Percentiles rank a stretch among this genome's conserved stretches.
phyloP scores from a whole-genome alignment of 2,888 invertebrate genomes.

The Gari tellinella region DNA sequence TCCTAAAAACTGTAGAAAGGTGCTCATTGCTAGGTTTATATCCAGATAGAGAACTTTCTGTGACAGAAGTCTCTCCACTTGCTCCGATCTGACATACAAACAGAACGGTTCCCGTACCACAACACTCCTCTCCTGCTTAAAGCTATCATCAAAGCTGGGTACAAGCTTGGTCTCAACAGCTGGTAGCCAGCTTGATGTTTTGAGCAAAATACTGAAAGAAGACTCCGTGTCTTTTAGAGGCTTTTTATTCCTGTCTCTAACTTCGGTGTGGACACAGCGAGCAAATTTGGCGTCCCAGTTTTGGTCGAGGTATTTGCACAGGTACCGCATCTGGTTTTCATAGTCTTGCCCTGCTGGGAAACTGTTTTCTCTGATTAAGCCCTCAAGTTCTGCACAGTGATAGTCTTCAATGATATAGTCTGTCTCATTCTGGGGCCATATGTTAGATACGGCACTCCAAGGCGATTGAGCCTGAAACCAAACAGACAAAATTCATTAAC shows the following conservation, averaged over 20 bases:
- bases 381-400: conserved; percentile 74
- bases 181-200: conserved; percentile 76
- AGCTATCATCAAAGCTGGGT: conserved; percentile 21
- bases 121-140: conserved; percentile 10
- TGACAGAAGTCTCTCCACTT: conserved; percentile 66
- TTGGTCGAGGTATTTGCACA: conserved; percentile 69
- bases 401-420: conserved; percentile 73
- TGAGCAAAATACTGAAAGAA: conserved; percentile 76
- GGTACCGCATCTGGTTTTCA: conserved; percentile 72
- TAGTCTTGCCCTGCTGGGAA: conserved; percentile 24
- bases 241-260: conserved; percentile 59
- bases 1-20: conserved; percentile 71
- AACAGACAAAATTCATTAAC: not conserved
- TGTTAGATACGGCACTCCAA: conserved; percentile 71
- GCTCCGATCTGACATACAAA: conserved; percentile 53
- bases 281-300: conserved; percentile 69
- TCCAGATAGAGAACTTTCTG: conserved; percentile 77
- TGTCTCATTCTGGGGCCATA: conserved; percentile 65
- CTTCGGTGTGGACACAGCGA: conserved; percentile 48
- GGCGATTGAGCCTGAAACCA: conserved; percentile 65
- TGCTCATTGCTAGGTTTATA: conserved; percentile 49
- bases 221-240: conserved; percentile 65
- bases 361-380: conserved; percentile 67
- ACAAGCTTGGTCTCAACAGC: conserved; percentile 51
- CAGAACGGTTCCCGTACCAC: conserved; percentile 48